Percentiles rank a stretch among this genome's conserved stretches.
phyloP scores from a whole-genome alignment of 2,113 vertebrate species.

The Podarcis cretensis region DNA sequence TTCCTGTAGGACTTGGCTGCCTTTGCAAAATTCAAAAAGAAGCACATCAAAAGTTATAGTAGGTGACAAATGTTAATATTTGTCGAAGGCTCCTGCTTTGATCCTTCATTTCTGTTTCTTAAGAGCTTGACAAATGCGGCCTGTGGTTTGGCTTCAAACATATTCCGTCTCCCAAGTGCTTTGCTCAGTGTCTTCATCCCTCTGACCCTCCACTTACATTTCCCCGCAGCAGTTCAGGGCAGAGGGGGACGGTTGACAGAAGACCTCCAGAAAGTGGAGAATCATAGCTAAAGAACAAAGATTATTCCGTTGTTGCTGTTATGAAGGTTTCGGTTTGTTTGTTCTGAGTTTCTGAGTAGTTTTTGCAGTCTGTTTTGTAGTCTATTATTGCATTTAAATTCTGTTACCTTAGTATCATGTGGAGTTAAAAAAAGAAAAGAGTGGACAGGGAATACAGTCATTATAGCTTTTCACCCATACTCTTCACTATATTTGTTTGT shows the following conservation, averaged over 20 bases:
- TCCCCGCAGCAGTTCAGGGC: slow-evolving; percentile 42
- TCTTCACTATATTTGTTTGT: neutral
- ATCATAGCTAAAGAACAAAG: slow-evolving; percentile 18
- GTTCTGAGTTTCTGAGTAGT: slow-evolving; percentile 29
- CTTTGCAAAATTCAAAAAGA: slow-evolving; percentile 67
- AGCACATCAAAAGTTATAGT: slow-evolving; percentile 84
- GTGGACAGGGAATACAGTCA: neutral
- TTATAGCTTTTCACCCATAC: neutral
- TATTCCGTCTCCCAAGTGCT: slow-evolving; percentile 74
- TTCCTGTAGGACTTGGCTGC: slow-evolving; percentile 71
- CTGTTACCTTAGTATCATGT: neutral
- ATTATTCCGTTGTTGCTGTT: neutral
- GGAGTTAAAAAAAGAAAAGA: neutral
- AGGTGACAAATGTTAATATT: slow-evolving; percentile 87
- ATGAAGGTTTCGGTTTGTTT: neutral
- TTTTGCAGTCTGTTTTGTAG: neutral
- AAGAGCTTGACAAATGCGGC: slow-evolving; percentile 83
- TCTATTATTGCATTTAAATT: neutral
- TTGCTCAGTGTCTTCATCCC: slow-evolving; percentile 72
- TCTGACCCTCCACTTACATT: slow-evolving; percentile 71
- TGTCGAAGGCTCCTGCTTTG: slow-evolving; percentile 82
- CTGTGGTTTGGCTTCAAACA: slow-evolving; percentile 80
- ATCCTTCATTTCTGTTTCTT: slow-evolving; percentile 79
- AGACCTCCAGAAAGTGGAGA: slow-evolving; percentile 55
- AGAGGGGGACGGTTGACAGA: slow-evolving; percentile 38